Evolutionary conservation across 1,140 invertebrate genomes (phyloP).

Genomic region (Philopotamus ludificatus): DNA sequence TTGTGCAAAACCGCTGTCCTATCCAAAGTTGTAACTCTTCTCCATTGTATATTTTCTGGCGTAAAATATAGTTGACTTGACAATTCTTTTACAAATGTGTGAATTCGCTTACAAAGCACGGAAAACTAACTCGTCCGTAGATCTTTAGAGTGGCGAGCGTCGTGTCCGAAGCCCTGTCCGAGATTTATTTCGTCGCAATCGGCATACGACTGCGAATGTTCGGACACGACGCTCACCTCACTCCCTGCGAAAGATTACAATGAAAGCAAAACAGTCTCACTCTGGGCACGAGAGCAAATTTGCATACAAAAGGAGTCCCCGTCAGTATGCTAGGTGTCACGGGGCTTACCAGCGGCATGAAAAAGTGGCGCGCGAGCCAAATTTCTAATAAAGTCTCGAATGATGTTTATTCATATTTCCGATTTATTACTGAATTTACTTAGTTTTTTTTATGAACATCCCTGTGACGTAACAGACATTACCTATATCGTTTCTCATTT

Average conservation of each 20-base stretch:
- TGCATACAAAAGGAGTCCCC: conserved; percentile 25
- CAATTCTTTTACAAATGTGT: neutral
- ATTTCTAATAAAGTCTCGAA: neutral
- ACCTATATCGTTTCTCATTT: neutral
- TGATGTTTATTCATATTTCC: too few species aligned
- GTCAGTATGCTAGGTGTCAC: conserved; percentile 9
- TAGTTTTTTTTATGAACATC: too few species aligned
- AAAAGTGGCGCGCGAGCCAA: conserved; percentile 8
- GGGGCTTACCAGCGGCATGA: neutral
- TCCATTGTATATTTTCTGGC: neutral
- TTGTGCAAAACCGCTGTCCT: too few species aligned
- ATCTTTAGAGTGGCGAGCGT: neutral
- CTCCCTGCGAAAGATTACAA: conserved; percentile 19
- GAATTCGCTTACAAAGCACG: neutral
- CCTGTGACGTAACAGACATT: too few species aligned
- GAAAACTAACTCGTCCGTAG: neutral
- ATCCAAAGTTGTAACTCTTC: neutral
- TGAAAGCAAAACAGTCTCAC: conserved; percentile 20
- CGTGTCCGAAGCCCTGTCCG: neutral
- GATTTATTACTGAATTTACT: too few species aligned
- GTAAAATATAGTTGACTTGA: neutral
- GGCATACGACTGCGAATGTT: neutral
- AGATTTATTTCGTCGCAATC: neutral
- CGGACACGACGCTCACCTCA: conserved; percentile 14
- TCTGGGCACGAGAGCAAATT: conserved; percentile 22